Percentiles rank a stretch among this genome's conserved stretches.
phyloP scores from a whole-genome alignment of 2,888 invertebrate genomes.

The Polydrusus tereticollis region DNA sequence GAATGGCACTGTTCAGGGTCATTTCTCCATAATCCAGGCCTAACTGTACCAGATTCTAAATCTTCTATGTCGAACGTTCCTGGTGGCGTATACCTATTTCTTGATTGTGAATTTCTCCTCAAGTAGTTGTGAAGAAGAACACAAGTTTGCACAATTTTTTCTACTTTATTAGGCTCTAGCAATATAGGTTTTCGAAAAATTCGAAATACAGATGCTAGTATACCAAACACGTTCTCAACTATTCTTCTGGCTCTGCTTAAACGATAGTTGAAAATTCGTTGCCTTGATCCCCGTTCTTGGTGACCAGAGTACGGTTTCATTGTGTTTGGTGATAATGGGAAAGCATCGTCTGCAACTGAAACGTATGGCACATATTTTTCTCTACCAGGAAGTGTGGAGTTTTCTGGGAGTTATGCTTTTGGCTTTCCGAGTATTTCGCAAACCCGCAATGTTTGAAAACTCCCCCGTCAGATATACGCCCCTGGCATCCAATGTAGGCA shows the following conservation, averaged over 20 bases:
- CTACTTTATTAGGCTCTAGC: not conserved
- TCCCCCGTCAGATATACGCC: constrained; percentile 58
- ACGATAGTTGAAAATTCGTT: constrained; percentile 30
- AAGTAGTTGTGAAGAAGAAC: constrained; percentile 3
- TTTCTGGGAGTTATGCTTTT: constrained; percentile 1
- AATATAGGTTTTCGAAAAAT: constrained; percentile 4
- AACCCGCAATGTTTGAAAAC: constrained; percentile 51
- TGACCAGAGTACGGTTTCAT: constrained; percentile 32
- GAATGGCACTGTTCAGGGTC: not conserved
- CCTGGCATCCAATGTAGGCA: constrained; percentile 59
- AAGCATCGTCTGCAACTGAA: constrained; percentile 48
- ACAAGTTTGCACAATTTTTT: constrained; percentile 12
- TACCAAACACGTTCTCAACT: constrained; percentile 16
- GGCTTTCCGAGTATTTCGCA: constrained; percentile 6
- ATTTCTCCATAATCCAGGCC: constrained; percentile 37
- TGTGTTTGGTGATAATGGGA: constrained; percentile 16
- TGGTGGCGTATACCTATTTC: constrained; percentile 25
- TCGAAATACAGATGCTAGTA: constrained; percentile 12
- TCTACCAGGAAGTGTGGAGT: constrained; percentile 23
- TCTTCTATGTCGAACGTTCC: constrained; percentile 43
- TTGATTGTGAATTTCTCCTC: not conserved
- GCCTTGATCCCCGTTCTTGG: constrained; percentile 1
- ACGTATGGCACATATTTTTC: constrained; percentile 25
- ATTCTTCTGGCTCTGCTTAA: not conserved
- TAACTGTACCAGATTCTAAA: constrained; percentile 32